Evolutionary conservation across 2,888 invertebrate species (phyloP), one percentile per base, ranked within the genome.

Genomic region (Athrips mouffetella): DNA sequence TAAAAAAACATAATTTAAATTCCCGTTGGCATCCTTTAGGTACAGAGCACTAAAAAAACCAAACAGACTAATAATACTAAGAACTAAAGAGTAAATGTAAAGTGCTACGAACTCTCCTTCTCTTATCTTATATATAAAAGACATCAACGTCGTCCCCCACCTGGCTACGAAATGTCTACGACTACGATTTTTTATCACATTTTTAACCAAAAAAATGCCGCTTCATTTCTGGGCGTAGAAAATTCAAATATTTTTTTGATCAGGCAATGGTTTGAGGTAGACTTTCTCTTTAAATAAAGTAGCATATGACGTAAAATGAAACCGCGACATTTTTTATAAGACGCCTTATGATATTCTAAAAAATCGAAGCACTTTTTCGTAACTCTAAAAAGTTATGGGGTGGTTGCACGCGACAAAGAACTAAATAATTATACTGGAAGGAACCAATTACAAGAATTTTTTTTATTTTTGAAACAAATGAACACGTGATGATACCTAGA

Each of bases 91-190:
- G 16, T 10, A 4, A 15, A 11, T 11, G 16, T n/a, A 37, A n/a
- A 25, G 15, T 18, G 29, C 16, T 16, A 29, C 31, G 25, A 16
- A 20, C 16, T n/a, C 2, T n/a, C 4, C 3, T 15, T 10, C 7
- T 42, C 52, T n/a, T n/a, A n/a, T n/a, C n/a, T n/a, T n/a, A n/a
- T n/a, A 67, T 76, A 78, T 62, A 76, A 83, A 84, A 81, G 83
- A 85, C 73, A 69, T 85, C 82, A 84, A 85, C 81, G 81, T n/a
- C n/a, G n/a, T 62, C 53, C 46, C 49, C 35, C 6, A 11, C 4
- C 18, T 10, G 37, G 21, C 37, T 37, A 42, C 18, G 5, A 42
- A 16, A 18, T 42, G 11, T 18, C 27, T 29, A 20, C 30, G 7
- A 30, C 11, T 18, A 30, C 29, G 42, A 30, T 11, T 30, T 29